Evolutionary conservation across 1,140 invertebrate genomes (phyloP).

Genomic region (Aphelenchoides fujianensis): DNA sequence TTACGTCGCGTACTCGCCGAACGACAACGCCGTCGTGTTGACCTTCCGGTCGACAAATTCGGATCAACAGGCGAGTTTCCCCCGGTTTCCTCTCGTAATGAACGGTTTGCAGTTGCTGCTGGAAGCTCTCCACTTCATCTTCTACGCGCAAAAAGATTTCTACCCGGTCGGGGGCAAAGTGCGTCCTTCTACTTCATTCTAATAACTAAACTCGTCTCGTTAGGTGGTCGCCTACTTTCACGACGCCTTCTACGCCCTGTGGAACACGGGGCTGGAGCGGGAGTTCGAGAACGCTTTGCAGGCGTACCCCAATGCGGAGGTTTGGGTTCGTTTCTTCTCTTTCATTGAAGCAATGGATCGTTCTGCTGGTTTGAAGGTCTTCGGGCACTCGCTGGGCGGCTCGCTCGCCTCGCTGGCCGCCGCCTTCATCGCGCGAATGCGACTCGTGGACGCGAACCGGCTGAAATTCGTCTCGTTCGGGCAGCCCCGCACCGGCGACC

Average conservation of each 20-base stretch:
- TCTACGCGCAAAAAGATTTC: conserved; percentile 46
- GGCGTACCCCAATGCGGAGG: conserved; percentile 36
- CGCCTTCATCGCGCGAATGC: conserved; percentile 37
- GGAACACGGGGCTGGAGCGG: conserved; percentile 37
- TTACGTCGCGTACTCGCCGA: conserved; percentile 43
- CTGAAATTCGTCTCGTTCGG: conserved; percentile 43
- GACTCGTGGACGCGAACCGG: conserved; percentile 21
- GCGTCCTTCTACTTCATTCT: too few relatives aligned
- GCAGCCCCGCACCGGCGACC: background rate
- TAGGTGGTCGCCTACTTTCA: conserved; percentile 42
- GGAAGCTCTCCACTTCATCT: conserved; percentile 43
- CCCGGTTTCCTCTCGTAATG: conserved; percentile 19
- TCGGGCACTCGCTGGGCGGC: conserved; percentile 41
- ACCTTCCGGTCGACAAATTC: conserved; percentile 44
- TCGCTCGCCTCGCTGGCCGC: conserved; percentile 41
- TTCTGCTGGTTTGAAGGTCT: conserved; percentile 33
- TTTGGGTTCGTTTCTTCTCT: conserved; percentile 48
- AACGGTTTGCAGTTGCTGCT: conserved; percentile 36
- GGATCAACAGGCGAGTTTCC: conserved; percentile 24
- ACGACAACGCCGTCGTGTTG: conserved; percentile 40
- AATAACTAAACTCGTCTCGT: too few relatives aligned
- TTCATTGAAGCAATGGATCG: conserved; percentile 6
- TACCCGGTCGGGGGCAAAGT: conserved; percentile 45
- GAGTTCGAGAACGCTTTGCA: conserved; percentile 29
- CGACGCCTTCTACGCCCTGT: conserved; percentile 44